A percentile compares a stretch with the other conserved stretches of the same genome.
These are phyloP conservation scores for Liasis olivaceus DNA, from an alignment of 2,797 vertebrate genomes.

Conservation along the genomic window DNA sequence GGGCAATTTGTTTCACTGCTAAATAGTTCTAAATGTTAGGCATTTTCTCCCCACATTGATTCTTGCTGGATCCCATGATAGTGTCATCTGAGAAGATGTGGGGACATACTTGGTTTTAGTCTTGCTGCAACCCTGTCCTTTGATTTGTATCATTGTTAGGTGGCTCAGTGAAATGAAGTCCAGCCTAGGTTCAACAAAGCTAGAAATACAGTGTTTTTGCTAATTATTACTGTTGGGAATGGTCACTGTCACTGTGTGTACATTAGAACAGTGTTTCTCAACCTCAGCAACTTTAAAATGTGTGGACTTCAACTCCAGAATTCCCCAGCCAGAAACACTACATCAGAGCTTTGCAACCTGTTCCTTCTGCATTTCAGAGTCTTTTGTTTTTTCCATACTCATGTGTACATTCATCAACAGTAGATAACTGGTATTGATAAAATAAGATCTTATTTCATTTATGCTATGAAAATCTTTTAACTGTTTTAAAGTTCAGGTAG, in stretches of 20 bases:
- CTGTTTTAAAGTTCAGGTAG: neutral
- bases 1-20: neutral
- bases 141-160: neutral
- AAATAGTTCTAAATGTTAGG: neutral
- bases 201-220: neutral
- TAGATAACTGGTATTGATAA: neutral
- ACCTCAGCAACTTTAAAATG: neutral
- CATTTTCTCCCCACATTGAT: no score
- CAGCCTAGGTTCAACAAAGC: neutral
- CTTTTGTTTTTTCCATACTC: neutral
- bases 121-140: neutral
- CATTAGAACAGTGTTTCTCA: neutral
- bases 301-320: neutral
- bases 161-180: no score
- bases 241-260: neutral
- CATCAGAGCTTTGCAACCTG: neutral
- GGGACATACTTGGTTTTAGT: neutral
- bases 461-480: neutral
- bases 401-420: neutral
- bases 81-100: neutral
- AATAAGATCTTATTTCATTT: neutral
- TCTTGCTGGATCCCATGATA: neutral
- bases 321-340: neutral
- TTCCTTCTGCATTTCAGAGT: neutral
- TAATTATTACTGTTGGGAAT: neutral